A percentile compares a stretch with the other conserved stretches of the same genome.
Conservation (phyloP, 2,888 invertebrate species). For the Oligia latruncula region DNA sequence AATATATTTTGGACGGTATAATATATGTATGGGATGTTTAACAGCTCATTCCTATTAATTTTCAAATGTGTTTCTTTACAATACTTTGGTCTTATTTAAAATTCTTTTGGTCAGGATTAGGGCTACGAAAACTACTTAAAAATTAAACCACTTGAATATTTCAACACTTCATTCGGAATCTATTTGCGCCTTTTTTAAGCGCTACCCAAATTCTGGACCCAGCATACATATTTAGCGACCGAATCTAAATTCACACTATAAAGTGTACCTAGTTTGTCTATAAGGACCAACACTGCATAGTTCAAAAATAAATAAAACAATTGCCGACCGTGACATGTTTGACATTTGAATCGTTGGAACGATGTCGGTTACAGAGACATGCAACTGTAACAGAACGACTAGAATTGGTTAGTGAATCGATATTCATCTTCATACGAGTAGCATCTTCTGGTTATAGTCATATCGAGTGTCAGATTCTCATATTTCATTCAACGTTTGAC, state of each 20-base stretch:
- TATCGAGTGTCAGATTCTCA: slow-evolving; percentile 58
- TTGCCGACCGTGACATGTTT: slow-evolving; percentile 13
- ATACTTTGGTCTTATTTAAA: neutral
- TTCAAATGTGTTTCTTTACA: neutral
- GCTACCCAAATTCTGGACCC: slow-evolving; percentile 31
- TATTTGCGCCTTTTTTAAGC: slow-evolving; percentile 28
- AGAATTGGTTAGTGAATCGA: slow-evolving; percentile 49
- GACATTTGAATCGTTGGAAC: slow-evolving; percentile 16
- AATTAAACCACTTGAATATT: slow-evolving; percentile 35
- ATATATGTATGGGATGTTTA: neutral
- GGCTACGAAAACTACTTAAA: slow-evolving; percentile 5
- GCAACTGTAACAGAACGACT: slow-evolving; percentile 24
- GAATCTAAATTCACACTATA: slow-evolving; percentile 42
- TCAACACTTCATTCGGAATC: slow-evolving; percentile 30
- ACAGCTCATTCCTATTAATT: neutral
- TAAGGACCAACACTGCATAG: neutral
- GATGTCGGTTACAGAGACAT: slow-evolving; percentile 4
- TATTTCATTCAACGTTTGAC: slow-evolving; percentile 62
- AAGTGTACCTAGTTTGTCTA: slow-evolving; percentile 4
- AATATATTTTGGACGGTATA: neutral
- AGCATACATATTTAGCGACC: slow-evolving; percentile 34
- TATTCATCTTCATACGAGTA: slow-evolving; percentile 57
- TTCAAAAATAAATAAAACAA: slow-evolving; percentile 27
- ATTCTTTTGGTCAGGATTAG: neutral
- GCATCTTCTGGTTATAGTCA: slow-evolving; percentile 56